phyloP scores from a whole-genome alignment of 1,140 invertebrate genomes.

The Eumaeus atala region DNA sequence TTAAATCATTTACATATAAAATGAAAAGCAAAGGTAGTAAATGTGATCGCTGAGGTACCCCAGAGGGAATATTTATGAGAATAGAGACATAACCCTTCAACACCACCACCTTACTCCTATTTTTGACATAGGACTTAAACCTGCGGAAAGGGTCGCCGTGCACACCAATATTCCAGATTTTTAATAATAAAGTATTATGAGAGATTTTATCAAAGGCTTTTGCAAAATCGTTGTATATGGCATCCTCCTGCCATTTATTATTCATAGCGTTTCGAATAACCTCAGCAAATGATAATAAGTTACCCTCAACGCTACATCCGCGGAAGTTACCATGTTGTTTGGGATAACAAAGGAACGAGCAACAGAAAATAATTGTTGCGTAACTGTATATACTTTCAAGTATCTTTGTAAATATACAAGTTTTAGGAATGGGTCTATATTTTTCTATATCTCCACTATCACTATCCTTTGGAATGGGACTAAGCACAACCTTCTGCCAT shows the following conservation, averaged over 20 bases:
- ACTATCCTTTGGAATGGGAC: background rate
- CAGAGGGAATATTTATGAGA: background rate
- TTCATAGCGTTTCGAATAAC: constrained; percentile 4
- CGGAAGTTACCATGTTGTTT: background rate
- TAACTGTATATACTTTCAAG: background rate
- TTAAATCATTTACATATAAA: background rate
- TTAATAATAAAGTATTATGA: constrained; percentile 1
- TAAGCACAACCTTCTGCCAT: too few species aligned
- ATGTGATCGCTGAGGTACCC: background rate
- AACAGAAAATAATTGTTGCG: background rate
- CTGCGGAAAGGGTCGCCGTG: constrained; percentile 2
- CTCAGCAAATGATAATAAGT: background rate
- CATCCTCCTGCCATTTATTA: constrained; percentile 6
- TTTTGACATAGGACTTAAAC: background rate
- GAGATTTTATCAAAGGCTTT: background rate
- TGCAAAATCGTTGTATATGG: background rate
- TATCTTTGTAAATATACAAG: background rate
- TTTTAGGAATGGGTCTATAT: background rate
- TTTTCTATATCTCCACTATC: background rate
- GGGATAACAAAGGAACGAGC: background rate
- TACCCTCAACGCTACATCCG: background rate
- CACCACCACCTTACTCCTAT: background rate
- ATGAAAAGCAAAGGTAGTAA: background rate
- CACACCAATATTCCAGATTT: constrained; percentile 4
- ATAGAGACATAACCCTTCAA: background rate